Conservation (phyloP, 2,888 invertebrate genomes). For the Drosophila stalkeri region DNA sequence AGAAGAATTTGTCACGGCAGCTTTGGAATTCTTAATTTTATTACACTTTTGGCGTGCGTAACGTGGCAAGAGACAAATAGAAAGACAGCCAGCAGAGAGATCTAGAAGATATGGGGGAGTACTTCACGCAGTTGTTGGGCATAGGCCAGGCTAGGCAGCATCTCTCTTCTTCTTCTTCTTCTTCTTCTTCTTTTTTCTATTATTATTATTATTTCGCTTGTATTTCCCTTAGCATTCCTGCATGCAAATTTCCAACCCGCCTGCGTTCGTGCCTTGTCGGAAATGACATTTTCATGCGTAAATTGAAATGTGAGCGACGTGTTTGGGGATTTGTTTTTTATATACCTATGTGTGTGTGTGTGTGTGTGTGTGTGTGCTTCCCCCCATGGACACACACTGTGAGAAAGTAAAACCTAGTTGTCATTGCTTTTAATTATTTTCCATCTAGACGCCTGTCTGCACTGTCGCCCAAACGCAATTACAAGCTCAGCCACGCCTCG, state of each 20-base stretch:
- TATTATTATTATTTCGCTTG: constrained; percentile 9
- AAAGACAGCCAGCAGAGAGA: constrained; percentile 36
- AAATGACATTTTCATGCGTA: constrained; percentile 83
- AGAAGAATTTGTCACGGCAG: constrained; percentile 81
- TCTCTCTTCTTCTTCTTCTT: constrained; percentile 11
- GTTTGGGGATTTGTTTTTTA: constrained; percentile 71
- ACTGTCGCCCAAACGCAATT: constrained; percentile 45
- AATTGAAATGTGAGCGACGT: constrained; percentile 84
- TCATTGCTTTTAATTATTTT: constrained; percentile 78
- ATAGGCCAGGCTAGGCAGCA: constrained; percentile 35
- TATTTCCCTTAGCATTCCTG: constrained; percentile 60
- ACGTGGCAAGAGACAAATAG: constrained; percentile 58
- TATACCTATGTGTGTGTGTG: constrained; percentile 4
- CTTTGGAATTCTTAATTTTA: constrained; percentile 84
- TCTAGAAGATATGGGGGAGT: constrained; percentile 11
- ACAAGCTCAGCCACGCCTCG: constrained; percentile 38
- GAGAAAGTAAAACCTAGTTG: constrained; percentile 64
- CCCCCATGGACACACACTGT: constrained; percentile 20
- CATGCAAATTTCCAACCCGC: constrained; percentile 73
- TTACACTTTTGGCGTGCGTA: constrained; percentile 74
- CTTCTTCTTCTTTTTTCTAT: constrained; percentile 9
- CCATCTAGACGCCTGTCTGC: constrained; percentile 47
- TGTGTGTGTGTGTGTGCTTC: constrained; percentile 14
- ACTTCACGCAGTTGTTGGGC: constrained; percentile 12
- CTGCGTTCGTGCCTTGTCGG: constrained; percentile 46